phyloP scores from a whole-genome alignment of 2,797 vertebrate genomes.

The Gallinago stenura region DNA sequence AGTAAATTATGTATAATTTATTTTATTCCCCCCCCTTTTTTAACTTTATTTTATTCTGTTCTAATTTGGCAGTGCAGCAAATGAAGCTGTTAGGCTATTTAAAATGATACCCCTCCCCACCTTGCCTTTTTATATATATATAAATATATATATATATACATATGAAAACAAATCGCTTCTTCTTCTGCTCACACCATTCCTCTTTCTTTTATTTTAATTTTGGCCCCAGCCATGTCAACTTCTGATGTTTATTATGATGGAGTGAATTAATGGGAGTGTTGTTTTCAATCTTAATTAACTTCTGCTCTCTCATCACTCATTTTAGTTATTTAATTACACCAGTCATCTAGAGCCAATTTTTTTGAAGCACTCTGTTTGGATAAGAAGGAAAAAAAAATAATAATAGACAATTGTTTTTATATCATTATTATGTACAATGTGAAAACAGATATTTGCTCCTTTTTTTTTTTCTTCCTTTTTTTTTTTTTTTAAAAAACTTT shows the following conservation, averaged over 20 bases:
- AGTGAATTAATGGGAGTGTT: constrained; percentile 84
- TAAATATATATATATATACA: constrained; percentile 56
- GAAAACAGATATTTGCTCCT: constrained; percentile 87
- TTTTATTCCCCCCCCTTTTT: constrained; percentile 81
- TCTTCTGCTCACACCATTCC: constrained; percentile 65
- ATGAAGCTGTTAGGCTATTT: constrained; percentile 80
- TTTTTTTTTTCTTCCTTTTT: constrained; percentile 62
- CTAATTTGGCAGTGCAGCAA: constrained; percentile 80
- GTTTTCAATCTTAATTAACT: constrained; percentile 81
- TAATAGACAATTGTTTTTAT: constrained; percentile 91
- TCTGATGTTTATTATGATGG: constrained; percentile 79
- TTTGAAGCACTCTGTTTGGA: constrained; percentile 92
- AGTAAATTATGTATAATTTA: constrained; percentile 99
- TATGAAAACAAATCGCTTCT: constrained; percentile 62
- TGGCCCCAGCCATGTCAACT: constrained; percentile 82
- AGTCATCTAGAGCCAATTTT: constrained; percentile 87
- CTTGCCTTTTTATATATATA: constrained; percentile 71
- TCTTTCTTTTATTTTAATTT: constrained; percentile 80
- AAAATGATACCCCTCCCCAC: constrained; percentile 74
- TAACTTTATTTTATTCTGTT: constrained; percentile 81
- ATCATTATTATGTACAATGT: constrained; percentile 94
- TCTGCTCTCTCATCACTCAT: constrained; percentile 81
- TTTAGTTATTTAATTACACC: constrained; percentile 85
- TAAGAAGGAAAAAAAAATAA: constrained; percentile 81
- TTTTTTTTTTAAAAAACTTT: too few species aligned